Base-by-base conservation (phyloP, 2,113 vertebrate species). In the Seriola aureovittata region DNA sequence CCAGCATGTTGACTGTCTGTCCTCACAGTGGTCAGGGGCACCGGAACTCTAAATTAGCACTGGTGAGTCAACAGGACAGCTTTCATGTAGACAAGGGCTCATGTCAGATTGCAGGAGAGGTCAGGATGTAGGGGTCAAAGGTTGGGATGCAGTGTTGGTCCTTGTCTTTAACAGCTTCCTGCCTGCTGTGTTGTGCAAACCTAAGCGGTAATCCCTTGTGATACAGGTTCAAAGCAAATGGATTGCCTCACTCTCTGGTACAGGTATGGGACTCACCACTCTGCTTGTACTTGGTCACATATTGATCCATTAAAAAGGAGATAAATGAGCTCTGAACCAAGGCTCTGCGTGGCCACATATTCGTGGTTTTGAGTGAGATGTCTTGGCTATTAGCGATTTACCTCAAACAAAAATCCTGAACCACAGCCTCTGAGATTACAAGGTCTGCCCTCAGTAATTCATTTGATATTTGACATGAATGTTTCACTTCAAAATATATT, bases 81-180 rank as follows among this genome's bases (percentile, higher is more conserved):
- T 92, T 95, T 94, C 88, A 93, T 91, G 85, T 93, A 69, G 87
- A 86, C 90, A 86, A 84, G 89, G 74, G 68, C 74, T 91, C 85
- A 89, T 89, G 90, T 88, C 75, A 84, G 89, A 90, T 86, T 82
- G 93, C 82, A 79, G 80, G 76, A 90, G 82, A 92, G 92, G 92
- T 93, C 92, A 90, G 85, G 89, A 85, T 84, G 89, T 80, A 66
- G 71, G 84, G 90, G 92, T 89, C 85, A 92, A 66, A 89, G 89
- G 91, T 91, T 85, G 87, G 36, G 72, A 88, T 32, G 80, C 82
- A 79, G 90, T 89, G 82, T 90, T 88, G 83, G 87, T 89, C 78
- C 81, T 89, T 74, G 84, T 90, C 80, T 91, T 93, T 91, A 93
- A 93, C 86, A 69, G 91, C 92, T 95, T 94, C 93, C 92, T 93